Percentiles rank a stretch among this genome's conserved stretches.
Evolutionary conservation across 2,797 vertebrate species (phyloP).

Genomic region (Xerus rutilus): DNA sequence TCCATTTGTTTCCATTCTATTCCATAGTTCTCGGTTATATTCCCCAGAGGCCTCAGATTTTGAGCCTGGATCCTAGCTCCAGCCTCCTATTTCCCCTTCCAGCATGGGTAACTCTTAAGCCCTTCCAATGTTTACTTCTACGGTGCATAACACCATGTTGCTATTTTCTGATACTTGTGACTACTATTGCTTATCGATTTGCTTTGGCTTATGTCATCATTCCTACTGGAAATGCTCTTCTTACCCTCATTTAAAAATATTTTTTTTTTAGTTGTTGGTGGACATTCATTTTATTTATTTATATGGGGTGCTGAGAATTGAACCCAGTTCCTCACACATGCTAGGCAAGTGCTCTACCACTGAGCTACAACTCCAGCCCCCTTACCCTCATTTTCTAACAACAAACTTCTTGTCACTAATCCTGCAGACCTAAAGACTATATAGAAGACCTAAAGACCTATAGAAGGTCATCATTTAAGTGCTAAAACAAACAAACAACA

Average conservation of each 20-base stretch:
- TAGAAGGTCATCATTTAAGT: not conserved
- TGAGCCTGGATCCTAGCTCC: not conserved
- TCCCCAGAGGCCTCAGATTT: not conserved
- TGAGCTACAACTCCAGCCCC: too few relatives aligned
- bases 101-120: not conserved
- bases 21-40: not conserved
- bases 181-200: not conserved
- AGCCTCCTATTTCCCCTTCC: not conserved
- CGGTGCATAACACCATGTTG: not conserved
- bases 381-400: not conserved
- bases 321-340: too few relatives aligned
- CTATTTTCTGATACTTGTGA: not conserved
- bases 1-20: not conserved
- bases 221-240: not conserved
- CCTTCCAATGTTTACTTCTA: not conserved
- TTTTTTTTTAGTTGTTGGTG: too few relatives aligned
- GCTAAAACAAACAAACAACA: not conserved
- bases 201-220: not conserved
- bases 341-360: too few relatives aligned
- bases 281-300: too few relatives aligned
- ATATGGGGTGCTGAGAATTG: too few relatives aligned
- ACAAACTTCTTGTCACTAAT: not conserved
- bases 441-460: constrained; percentile 4
- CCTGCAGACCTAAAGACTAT: not conserved
- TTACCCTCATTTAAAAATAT: not conserved